These are phyloP conservation scores for Drosophila falleni DNA, from an alignment of 2,888 invertebrate species.

Conservation along the genomic window DNA sequence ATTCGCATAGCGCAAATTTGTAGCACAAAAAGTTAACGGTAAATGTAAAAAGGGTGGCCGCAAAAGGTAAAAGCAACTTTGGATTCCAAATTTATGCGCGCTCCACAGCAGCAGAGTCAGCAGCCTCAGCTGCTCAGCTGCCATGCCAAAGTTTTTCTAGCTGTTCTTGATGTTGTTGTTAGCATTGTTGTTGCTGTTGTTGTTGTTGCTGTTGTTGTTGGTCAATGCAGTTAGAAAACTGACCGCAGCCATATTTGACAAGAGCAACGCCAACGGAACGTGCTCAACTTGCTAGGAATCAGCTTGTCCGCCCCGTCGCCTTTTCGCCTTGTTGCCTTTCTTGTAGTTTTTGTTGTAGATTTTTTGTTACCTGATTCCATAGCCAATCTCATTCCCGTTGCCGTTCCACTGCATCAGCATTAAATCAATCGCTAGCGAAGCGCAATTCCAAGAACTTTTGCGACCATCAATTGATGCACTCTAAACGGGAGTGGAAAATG, in stretches of 20 bases:
- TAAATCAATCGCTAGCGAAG: slow-evolving; percentile 66
- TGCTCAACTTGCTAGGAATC: slow-evolving; percentile 50
- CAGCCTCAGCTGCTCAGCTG: slow-evolving; percentile 27
- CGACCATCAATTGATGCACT: slow-evolving; percentile 53
- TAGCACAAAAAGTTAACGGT: slow-evolving; percentile 68
- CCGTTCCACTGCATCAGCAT: slow-evolving; percentile 55
- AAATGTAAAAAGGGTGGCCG: slow-evolving; percentile 73
- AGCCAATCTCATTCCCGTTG: slow-evolving; percentile 49
- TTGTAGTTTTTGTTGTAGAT: not conserved
- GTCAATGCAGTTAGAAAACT: slow-evolving; percentile 62
- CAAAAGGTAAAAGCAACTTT: slow-evolving; percentile 77
- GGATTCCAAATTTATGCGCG: slow-evolving; percentile 70
- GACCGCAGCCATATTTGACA: slow-evolving; percentile 79
- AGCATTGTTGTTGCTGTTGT: not conserved
- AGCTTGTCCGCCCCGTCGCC: slow-evolving; percentile 28
- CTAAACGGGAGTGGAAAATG: slow-evolving; percentile 58
- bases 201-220: slow-evolving; percentile 24
- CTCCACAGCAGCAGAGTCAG: slow-evolving; percentile 14
- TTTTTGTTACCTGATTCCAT: slow-evolving; percentile 24
- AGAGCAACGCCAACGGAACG: slow-evolving; percentile 59
- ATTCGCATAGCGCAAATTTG: slow-evolving; percentile 58
- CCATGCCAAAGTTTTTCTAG: slow-evolving; percentile 49
- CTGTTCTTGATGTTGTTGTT: slow-evolving; percentile 20
- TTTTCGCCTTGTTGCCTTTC: not conserved
- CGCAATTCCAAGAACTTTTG: slow-evolving; percentile 53